Percentiles rank a stretch among this genome's conserved stretches.
These are phyloP conservation scores for Mythimna pallens DNA, from an alignment of 2,888 invertebrate species.

Conservation along the genomic window DNA sequence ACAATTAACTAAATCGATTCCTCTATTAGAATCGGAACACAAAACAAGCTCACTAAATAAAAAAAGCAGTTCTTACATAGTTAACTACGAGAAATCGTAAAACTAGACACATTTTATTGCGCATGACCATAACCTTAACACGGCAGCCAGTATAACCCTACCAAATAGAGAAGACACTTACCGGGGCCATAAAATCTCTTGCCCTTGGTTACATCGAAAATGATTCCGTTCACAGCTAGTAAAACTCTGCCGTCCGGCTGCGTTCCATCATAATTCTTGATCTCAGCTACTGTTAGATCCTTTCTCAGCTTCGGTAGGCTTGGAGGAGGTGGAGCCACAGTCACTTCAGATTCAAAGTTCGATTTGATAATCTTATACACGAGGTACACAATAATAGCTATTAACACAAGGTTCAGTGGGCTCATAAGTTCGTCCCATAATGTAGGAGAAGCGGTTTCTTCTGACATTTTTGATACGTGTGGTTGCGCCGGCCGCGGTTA, in stretches of 20 bases:
- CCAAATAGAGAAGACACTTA: conserved; percentile 81
- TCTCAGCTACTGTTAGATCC: conserved; percentile 97
- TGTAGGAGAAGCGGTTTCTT: conserved; percentile 73
- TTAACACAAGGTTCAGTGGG: conserved; percentile 83
- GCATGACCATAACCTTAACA: conserved; percentile 61
- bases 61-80: conserved; percentile 31
- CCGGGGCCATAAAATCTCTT: conserved; percentile 98
- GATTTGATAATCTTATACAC: conserved; percentile 92
- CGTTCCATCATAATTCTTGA: conserved; percentile 95
- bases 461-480: conserved; percentile 72
- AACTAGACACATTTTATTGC: conserved; percentile 54
- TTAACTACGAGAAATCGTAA: conserved; percentile 47
- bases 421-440: conserved; percentile 87
- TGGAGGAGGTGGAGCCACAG: conserved; percentile 85
- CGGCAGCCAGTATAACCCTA: conserved; percentile 55
- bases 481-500: conserved; percentile 51
- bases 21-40: not conserved
- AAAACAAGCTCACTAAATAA: conserved; percentile 43
- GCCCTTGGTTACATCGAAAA: conserved; percentile 98
- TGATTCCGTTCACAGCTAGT: conserved; percentile 97
- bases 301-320: conserved; percentile 95
- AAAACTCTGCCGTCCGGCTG: conserved; percentile 96
- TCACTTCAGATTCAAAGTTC: conserved; percentile 81
- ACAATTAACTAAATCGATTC: not conserved
- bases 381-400: conserved; percentile 86